Percentiles rank a stretch among this genome's conserved stretches.
These are phyloP conservation scores for Syngnathus scovelli DNA, from an alignment of 2,113 vertebrate genomes.

Conservation along the genomic window DNA sequence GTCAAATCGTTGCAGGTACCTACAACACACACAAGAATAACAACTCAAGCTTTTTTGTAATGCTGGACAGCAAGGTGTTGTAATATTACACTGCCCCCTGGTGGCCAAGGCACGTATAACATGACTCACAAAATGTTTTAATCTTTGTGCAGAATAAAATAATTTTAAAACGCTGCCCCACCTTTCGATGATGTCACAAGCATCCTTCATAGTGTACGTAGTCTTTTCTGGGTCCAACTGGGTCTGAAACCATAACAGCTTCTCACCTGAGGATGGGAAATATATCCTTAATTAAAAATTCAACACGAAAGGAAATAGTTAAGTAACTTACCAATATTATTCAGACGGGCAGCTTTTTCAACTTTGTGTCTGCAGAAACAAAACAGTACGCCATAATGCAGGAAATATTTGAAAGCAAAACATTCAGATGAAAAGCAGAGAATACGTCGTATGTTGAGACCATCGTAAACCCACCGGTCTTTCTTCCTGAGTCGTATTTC, in stretches of 20 bases:
- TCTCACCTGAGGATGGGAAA: conserved; percentile 76
- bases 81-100: not conserved
- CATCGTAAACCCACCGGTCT: conserved; percentile 65
- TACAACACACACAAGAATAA: conserved; percentile 34
- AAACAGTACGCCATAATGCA: not conserved
- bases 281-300: not conserved
- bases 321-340: conserved; percentile 73
- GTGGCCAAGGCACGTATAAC: not conserved
- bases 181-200: conserved; percentile 86
- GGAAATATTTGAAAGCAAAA: not conserved
- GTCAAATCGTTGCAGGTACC: conserved; percentile 86
- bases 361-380: conserved; percentile 73
- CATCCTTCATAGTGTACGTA: conserved; percentile 80
- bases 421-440: not conserved
- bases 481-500: conserved; percentile 80
- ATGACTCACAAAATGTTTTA: not conserved
- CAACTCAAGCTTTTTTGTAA: not conserved
- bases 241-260: conserved; percentile 89
- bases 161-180: conserved; percentile 24
- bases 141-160: not conserved
- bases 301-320: not conserved
- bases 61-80: no score
- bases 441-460: not conserved
- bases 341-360: conserved; percentile 86
- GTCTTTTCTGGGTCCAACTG: conserved; percentile 78